Conservation (phyloP, 2,113 vertebrate species). For the Sorex fumeus region DNA sequence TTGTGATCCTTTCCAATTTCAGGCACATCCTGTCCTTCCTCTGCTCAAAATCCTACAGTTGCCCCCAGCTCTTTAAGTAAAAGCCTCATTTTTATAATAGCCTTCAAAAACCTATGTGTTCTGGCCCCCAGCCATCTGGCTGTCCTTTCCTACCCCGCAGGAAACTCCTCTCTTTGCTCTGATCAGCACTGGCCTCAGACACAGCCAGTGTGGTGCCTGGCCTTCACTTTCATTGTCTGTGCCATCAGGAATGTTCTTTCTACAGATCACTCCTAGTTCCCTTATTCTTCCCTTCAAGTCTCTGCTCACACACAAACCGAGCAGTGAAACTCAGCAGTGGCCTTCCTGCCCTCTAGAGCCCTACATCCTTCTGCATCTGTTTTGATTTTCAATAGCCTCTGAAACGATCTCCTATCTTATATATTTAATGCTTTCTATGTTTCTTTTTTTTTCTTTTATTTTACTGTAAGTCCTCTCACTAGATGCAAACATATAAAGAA, state of each 20-base stretch:
- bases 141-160: neutral
- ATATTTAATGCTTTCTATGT: neutral
- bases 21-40: neutral
- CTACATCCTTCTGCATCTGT: too few relatives aligned
- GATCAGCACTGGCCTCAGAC: neutral
- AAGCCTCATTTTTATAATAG: neutral
- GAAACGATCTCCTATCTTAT: neutral
- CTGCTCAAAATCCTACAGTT: neutral
- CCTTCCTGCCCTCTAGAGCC: neutral
- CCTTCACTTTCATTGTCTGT: neutral
- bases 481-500: neutral
- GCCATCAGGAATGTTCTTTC: neutral
- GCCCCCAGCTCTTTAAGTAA: neutral
- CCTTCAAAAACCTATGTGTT: neutral
- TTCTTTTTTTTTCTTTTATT: neutral
- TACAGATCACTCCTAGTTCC: too few relatives aligned
- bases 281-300: neutral
- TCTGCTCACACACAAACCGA: neutral
- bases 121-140: neutral
- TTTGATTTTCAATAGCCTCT: neutral
- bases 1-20: neutral
- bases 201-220: fast-evolving
- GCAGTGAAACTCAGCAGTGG: neutral
- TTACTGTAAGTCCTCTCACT: neutral
- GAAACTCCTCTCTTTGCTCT: neutral